Conservation (phyloP, 2,113 vertebrate species). For the Cnemophilus loriae region DNA sequence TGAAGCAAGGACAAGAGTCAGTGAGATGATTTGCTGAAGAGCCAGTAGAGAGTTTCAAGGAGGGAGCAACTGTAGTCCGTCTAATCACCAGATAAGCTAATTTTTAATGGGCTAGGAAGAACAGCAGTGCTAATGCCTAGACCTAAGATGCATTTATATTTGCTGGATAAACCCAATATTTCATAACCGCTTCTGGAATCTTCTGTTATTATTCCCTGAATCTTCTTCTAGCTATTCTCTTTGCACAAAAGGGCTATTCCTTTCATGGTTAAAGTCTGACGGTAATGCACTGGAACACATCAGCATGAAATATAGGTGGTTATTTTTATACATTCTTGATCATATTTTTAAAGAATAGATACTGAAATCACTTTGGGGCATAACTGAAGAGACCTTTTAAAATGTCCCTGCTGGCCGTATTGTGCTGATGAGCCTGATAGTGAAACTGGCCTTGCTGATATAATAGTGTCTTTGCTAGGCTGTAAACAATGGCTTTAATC, state of each 20-base stretch:
- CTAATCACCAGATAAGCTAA: background rate
- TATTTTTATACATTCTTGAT: conserved; percentile 57
- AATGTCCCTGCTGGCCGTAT: background rate
- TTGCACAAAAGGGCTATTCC: background rate
- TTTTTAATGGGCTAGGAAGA: background rate
- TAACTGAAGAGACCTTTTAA: conserved; percentile 37
- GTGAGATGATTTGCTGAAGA: background rate
- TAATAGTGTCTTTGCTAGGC: background rate
- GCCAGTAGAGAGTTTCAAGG: background rate
- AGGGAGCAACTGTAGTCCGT: background rate
- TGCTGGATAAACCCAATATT: background rate
- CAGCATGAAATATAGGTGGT: conserved; percentile 11
- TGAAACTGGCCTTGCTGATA: conserved; percentile 31
- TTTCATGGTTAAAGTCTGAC: conserved; percentile 30
- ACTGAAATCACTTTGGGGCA: conserved; percentile 44
- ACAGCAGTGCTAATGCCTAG: background rate
- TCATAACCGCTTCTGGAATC: background rate
- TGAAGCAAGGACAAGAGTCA: background rate
- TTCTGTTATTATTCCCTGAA: conserved; percentile 34
- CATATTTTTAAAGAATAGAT: conserved; percentile 49
- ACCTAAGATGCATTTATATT: background rate
- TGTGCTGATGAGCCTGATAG: conserved; percentile 10
- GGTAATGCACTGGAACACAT: conserved; percentile 31
- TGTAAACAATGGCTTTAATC: conserved; percentile 58
- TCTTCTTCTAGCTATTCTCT: background rate